A percentile compares a stretch with the other conserved stretches of the same genome.
Evolutionary conservation across 2,113 vertebrate genomes (phyloP).

Genomic region (Meles meles): DNA sequence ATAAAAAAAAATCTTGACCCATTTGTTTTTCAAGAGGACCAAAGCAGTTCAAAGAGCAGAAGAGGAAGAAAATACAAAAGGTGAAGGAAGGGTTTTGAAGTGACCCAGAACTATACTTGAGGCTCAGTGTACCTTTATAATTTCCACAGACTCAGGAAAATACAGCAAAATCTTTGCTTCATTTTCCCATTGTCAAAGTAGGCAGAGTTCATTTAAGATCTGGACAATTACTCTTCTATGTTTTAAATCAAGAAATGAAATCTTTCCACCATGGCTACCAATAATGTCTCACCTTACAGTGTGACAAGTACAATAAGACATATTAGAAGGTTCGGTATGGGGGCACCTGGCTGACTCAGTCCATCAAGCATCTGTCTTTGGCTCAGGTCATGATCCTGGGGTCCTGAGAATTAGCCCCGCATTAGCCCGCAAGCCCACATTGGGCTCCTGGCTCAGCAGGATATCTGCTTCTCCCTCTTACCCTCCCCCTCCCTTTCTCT

Average conservation of each 20-base stretch:
- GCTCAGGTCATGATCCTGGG: background rate
- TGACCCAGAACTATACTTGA: background rate
- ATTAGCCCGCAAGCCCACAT: background rate
- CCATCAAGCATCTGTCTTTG: background rate
- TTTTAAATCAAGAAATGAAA: slow-evolving; percentile 40
- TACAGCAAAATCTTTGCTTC: background rate
- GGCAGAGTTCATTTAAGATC: background rate
- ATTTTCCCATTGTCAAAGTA: background rate
- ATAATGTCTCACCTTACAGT: background rate
- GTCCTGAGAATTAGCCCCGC: background rate
- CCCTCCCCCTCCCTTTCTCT: accelerated
- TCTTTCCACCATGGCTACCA: background rate
- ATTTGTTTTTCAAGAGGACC: background rate
- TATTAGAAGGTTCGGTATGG: background rate
- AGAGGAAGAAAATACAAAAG: background rate
- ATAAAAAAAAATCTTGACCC: background rate
- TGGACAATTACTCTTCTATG: background rate
- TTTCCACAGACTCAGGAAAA: background rate
- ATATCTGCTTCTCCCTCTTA: background rate
- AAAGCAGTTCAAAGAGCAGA: background rate
- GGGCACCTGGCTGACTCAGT: background rate
- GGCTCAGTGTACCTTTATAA: background rate
- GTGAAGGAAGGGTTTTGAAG: background rate
- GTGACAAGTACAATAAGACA: background rate
- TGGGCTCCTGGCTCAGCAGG: background rate